Conservation (phyloP, 2,797 vertebrate species). For the Jordanella pulchra region DNA sequence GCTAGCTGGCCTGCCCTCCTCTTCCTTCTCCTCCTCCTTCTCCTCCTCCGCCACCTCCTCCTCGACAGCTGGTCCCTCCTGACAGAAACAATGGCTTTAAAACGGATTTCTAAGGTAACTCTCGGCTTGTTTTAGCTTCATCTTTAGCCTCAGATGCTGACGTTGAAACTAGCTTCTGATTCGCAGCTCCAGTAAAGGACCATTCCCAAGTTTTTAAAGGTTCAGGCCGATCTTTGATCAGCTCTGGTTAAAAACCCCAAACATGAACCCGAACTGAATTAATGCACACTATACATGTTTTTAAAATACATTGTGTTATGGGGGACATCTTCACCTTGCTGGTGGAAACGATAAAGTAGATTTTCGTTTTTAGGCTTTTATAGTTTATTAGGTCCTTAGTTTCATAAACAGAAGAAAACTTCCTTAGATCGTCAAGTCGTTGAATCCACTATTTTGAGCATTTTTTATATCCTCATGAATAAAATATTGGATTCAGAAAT, state of each 20-base stretch:
- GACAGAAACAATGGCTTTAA: conserved; percentile 78
- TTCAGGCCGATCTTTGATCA: neutral
- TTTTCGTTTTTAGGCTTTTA: neutral
- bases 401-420: neutral
- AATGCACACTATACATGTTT: neutral
- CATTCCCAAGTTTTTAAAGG: neutral
- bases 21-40: conserved; percentile 45
- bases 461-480: too few relatives aligned
- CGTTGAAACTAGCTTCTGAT: neutral
- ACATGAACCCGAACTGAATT: neutral
- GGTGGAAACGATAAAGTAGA: neutral
- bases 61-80: conserved; percentile 53
- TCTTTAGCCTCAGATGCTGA: neutral
- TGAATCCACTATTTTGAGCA: too few relatives aligned
- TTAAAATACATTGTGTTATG: neutral
- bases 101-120: conserved; percentile 82
- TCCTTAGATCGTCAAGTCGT: neutral
- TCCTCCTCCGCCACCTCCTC: conserved; percentile 34
- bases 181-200: conserved; percentile 4
- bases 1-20: conserved; percentile 64
- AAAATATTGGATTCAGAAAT: neutral
- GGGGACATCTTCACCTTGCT: neutral
- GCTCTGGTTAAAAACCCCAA: neutral
- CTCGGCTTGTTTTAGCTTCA: neutral
- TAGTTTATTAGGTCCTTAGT: neutral